These are phyloP conservation scores for Halichondria panicea DNA, from an alignment of 37 sponge, comb jelly and placozoan species.

Conservation along the genomic window DNA sequence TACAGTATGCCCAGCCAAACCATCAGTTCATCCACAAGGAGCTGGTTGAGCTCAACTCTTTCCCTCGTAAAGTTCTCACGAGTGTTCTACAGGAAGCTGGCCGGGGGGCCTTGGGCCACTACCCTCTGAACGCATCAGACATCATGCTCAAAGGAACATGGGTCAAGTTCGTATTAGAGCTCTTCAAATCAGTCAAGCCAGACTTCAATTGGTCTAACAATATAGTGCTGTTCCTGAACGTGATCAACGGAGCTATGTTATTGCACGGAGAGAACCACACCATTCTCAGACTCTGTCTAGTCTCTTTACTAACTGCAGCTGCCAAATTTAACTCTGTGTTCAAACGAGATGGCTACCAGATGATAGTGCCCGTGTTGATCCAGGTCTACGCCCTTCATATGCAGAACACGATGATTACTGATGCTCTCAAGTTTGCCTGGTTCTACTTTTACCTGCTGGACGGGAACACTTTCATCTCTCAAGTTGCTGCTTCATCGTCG, in stretches of 20 bases:
- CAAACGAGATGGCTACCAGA: constrained; percentile 43
- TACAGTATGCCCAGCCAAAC: constrained; percentile 51
- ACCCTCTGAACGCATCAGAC: constrained; percentile 47
- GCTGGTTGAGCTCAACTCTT: constrained; percentile 58
- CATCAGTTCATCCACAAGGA: constrained; percentile 60
- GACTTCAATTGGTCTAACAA: constrained; percentile 55
- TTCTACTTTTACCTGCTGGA: constrained; percentile 28
- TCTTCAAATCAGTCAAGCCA: constrained; percentile 21
- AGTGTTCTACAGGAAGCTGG: constrained; percentile 41
- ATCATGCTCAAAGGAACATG: constrained; percentile 71
- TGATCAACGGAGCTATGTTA: constrained; percentile 66
- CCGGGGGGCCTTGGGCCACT: constrained; percentile 3
- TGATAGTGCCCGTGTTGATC: constrained; percentile 56
- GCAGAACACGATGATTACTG: constrained; percentile 44
- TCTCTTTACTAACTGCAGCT: constrained; percentile 32
- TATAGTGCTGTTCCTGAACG: constrained; percentile 64
- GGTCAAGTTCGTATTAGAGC: constrained; percentile 46
- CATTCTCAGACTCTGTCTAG: constrained; percentile 46
- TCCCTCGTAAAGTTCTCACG: constrained; percentile 70
- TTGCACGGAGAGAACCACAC: constrained; percentile 68
- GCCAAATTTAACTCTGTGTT: constrained; percentile 51
- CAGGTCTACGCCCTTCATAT: constrained; percentile 72
- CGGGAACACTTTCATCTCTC: constrained; percentile 42
- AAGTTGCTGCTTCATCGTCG: constrained; percentile 48
- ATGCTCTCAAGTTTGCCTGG: constrained; percentile 61